Evolutionary conservation across 2,113 vertebrate genomes (phyloP).

Genomic region (Zapus hudsonius): DNA sequence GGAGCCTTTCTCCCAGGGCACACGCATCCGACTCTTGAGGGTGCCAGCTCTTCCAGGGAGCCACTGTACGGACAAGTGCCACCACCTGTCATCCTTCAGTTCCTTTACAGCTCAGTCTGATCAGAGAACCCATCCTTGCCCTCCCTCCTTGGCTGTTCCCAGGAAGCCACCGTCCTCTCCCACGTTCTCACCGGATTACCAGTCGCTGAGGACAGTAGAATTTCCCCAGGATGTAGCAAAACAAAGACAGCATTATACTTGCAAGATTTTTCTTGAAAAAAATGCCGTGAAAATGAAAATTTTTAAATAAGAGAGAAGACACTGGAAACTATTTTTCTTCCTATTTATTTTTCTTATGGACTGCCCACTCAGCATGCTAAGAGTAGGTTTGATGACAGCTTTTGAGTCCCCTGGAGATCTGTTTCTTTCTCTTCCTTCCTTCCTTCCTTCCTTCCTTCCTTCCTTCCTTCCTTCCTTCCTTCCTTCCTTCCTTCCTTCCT

Average conservation of each 20-base stretch:
- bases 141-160: neutral
- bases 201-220: constrained; percentile 44
- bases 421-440: neutral
- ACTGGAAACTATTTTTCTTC: constrained; percentile 43
- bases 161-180: neutral
- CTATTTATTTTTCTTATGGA: constrained; percentile 41
- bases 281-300: constrained; percentile 57
- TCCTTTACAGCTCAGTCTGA: neutral
- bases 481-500: too few relatives aligned
- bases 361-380: constrained; percentile 7
- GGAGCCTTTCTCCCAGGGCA: neutral
- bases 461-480: too few relatives aligned
- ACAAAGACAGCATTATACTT: constrained; percentile 30
- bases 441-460: too few relatives aligned
- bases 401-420: neutral
- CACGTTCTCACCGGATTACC: constrained; percentile 61
- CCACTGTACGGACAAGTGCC: neutral
- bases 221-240: constrained; percentile 60
- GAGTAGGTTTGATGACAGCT: neutral
- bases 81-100: constrained; percentile 17
- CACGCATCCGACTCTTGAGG: too few relatives aligned
- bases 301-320: constrained; percentile 30
- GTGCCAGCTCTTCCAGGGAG: neutral
- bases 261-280: neutral
- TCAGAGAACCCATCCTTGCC: neutral